Evolutionary conservation across 1,140 invertebrate species (phyloP), one percentile per base, ranked within the genome.

Genomic region (Saxidomus purpurata): DNA sequence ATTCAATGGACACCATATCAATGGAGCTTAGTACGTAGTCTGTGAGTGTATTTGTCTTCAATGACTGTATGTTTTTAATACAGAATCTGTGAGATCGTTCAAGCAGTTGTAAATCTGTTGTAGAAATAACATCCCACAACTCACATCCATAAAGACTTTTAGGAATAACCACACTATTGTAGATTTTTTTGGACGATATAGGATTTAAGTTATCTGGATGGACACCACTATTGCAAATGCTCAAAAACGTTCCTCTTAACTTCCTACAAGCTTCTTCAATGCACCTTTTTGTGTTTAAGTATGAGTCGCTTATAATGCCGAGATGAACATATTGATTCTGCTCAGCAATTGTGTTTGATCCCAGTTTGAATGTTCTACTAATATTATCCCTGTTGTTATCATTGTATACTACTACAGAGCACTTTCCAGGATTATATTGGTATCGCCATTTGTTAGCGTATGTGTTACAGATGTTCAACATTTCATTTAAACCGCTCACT

Each of bases 401-500:
- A 59, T 59, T 59, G 52, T 59, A 59, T 59, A 59, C 52, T 59
- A 59, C 52, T 22, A 59, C 19, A 59, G 52, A 59, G 52, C 52
- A 59, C 52, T 59, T 59, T 59, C 52, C 52, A 59, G 52, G 52
- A 59, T 85, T 85, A 36, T 85, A 85, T 4, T 28, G n/a, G 28
- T 52, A 85, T n/a, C 67, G 11, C 67, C 82, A 59, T 59, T 59
- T 59, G 52, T 59, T 59, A 59, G 52, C 52, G 52, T 59, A 59
- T 59, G 52, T 59, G 52, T 59, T 17, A 59, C 52, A 59, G 52
- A 59, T 59, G 52, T 59, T 59, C 52, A n/a, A 59, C 82, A 85
- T 85, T 11, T 49, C 13, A 19, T 85, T 17, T 8, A 82, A 25
- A 28, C 59, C 80, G 4, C 52, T 59, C 52, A 59, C 52, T 59